phyloP scores from a whole-genome alignment of 1,140 invertebrate species.

The Ceratosolen fusciceps region DNA sequence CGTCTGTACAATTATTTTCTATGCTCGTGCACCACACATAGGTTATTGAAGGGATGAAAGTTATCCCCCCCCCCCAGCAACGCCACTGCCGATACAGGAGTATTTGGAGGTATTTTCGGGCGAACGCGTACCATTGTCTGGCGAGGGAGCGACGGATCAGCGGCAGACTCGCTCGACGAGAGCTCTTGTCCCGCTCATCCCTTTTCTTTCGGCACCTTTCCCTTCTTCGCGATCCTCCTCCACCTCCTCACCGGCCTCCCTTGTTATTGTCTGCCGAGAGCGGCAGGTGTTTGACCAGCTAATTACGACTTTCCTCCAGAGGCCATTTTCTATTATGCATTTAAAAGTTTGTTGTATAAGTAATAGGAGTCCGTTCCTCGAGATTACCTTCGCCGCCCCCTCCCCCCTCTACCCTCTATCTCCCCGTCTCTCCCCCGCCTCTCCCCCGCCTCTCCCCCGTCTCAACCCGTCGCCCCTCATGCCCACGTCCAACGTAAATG shows the following conservation, averaged over 20 bases:
- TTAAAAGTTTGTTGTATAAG: slow-evolving; percentile 1
- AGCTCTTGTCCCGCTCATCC: background rate
- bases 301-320: slow-evolving; percentile 26
- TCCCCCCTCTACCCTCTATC: background rate
- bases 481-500: no score
- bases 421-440: background rate
- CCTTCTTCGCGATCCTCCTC: background rate
- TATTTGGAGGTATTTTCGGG: no score
- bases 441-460: no score
- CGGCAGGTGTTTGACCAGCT: slow-evolving; percentile 29
- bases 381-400: background rate
- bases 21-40: no score
- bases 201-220: background rate
- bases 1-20: no score
- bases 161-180: no score
- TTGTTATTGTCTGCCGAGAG: background rate
- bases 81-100: no score
- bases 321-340: slow-evolving; percentile 21
- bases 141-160: no score
- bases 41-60: background rate
- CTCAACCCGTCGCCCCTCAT: no score
- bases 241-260: no score
- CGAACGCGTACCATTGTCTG: no score
- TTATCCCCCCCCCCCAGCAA: background rate
- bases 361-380: background rate